phyloP scores from a whole-genome alignment of 2,113 vertebrate species.

The Dicaeum eximium region DNA sequence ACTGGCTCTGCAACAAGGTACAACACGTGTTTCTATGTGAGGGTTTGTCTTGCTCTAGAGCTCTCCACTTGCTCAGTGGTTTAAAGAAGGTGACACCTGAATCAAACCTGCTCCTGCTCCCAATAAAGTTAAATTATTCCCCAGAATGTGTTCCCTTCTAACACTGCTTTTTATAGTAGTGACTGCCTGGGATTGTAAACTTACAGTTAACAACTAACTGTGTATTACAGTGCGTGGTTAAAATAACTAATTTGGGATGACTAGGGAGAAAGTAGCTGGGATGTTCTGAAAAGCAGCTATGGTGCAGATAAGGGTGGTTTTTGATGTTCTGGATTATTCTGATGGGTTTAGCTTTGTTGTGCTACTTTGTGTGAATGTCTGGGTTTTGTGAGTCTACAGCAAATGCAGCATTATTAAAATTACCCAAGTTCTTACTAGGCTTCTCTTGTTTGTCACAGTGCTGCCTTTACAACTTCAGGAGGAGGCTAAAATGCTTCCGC shows the following conservation, averaged over 20 bases:
- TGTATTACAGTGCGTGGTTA: background rate
- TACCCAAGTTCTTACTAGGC: background rate
- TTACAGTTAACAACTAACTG: no score
- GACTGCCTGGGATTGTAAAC: background rate
- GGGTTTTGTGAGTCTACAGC: background rate
- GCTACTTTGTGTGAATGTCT: background rate
- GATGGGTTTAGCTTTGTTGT: background rate
- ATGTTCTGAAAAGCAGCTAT: background rate
- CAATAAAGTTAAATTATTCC: background rate
- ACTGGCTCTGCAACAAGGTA: conserved; percentile 99
- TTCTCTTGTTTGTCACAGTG: conserved; percentile 85
- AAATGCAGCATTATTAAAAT: background rate
- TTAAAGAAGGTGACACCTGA: rapidly evolving
- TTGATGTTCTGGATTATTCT: background rate
- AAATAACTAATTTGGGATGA: background rate
- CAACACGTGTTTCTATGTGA: background rate
- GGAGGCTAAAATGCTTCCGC: conserved; percentile 99
- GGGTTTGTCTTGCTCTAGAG: background rate
- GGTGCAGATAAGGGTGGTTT: background rate
- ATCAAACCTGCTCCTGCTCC: background rate
- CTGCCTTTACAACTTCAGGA: conserved; percentile 99
- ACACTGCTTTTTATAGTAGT: background rate
- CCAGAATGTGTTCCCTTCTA: background rate
- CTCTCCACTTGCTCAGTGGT: background rate
- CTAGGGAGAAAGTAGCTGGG: background rate